Conservation (phyloP, 2,113 vertebrate species). For the Labeo rohita region DNA sequence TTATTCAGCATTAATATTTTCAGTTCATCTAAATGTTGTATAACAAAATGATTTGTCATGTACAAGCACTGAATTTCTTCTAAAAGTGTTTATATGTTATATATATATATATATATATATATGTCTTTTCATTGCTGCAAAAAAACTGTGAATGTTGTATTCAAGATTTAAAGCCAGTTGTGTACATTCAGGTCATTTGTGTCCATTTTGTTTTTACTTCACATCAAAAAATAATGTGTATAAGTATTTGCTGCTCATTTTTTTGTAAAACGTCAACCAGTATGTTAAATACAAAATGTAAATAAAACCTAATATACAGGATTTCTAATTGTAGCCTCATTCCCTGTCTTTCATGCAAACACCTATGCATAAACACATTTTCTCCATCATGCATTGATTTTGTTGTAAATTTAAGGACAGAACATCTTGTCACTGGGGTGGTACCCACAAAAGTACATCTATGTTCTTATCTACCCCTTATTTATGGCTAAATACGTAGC, state of each 20-base stretch:
- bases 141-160: constrained; percentile 11
- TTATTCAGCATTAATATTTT: constrained; percentile 36
- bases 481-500: not conserved
- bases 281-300: not conserved
- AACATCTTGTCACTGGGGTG: not conserved
- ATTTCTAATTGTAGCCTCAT: not conserved
- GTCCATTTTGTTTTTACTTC: not conserved
- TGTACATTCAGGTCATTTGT: not conserved
- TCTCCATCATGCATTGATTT: not conserved
- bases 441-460: not conserved
- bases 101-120: not conserved
- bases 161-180: not conserved
- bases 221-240: constrained; percentile 1
- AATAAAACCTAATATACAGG: not conserved
- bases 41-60: not conserved
- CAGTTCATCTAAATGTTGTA: constrained; percentile 6
- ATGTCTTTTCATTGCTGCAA: not conserved
- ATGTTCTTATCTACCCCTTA: not conserved
- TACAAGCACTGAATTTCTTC: not conserved
- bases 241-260: constrained; percentile 32
- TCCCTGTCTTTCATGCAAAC: not conserved
- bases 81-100: not conserved
- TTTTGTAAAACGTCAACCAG: constrained; percentile 17
- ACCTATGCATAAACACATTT: not conserved
- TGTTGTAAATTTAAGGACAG: not conserved